A percentile compares a stretch with the other conserved stretches of the same genome.
phyloP scores from a whole-genome alignment of 1,140 invertebrate species.

The Drosophila nikananu region DNA sequence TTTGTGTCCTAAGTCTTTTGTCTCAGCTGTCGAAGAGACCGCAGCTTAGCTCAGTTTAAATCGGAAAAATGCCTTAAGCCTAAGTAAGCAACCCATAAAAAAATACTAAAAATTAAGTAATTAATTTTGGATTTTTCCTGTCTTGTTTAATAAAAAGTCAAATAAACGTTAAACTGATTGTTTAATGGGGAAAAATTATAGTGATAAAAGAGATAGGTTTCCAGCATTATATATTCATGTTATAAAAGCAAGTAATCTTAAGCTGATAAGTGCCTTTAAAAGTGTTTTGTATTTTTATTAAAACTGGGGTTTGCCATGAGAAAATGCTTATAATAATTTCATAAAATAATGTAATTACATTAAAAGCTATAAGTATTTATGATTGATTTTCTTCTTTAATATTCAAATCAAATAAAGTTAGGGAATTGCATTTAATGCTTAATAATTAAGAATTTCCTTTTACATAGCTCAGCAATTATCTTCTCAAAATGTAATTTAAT shows the following conservation, averaged over 20 bases:
- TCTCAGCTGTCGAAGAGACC: conserved; percentile 38
- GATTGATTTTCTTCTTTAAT: neutral
- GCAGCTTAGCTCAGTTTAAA: conserved; percentile 12
- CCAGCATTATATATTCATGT: neutral
- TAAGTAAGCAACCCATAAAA: neutral
- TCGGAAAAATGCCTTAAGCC: neutral
- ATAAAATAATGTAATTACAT: neutral
- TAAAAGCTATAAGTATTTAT: neutral
- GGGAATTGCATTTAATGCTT: neutral
- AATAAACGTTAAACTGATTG: neutral
- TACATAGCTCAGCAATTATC: neutral
- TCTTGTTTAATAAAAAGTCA: neutral
- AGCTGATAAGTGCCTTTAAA: too few species aligned
- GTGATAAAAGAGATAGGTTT: neutral
- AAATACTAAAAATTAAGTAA: neutral
- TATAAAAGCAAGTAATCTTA: neutral
- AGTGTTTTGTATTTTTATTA: neutral
- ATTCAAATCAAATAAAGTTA: neutral
- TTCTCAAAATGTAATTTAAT: neutral
- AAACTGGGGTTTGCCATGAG: neutral
- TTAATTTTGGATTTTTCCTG: neutral
- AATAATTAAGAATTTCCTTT: too few species aligned
- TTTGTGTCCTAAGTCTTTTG: conserved; percentile 75
- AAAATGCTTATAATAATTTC: neutral
- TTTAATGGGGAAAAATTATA: neutral